A percentile compares a stretch with the other conserved stretches of the same genome.
Conservation (phyloP, 2,113 vertebrate genomes). For the Gopherus evgoodei region DNA sequence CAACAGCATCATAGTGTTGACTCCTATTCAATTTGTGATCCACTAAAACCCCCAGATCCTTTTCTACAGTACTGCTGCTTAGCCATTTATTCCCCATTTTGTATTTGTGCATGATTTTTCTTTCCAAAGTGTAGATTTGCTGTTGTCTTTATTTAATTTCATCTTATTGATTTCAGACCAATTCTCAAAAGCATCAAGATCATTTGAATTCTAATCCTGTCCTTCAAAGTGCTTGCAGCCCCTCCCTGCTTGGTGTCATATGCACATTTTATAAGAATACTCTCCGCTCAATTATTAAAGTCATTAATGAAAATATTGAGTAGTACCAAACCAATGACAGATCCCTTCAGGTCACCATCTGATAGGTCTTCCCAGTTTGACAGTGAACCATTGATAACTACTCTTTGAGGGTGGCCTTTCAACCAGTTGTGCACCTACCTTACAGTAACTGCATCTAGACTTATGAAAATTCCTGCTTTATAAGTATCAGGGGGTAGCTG, state of each 20-base stretch:
- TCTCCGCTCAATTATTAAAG: neutral
- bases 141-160: neutral
- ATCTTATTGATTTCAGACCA: neutral
- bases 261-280: neutral
- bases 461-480: neutral
- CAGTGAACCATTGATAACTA: neutral
- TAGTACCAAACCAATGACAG: neutral
- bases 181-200: neutral
- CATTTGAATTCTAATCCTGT: neutral
- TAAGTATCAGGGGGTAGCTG: too few species aligned
- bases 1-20: neutral
- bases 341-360: neutral
- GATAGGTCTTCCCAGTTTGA: neutral
- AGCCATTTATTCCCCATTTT: neutral
- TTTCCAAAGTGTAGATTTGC: neutral
- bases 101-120: neutral
- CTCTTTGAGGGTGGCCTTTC: neutral
- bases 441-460: neutral
- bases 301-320: neutral
- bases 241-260: too few species aligned
- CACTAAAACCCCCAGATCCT: neutral
- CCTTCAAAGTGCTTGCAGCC: too few species aligned
- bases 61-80: neutral
- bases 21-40: neutral
- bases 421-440: neutral